phyloP scores from a whole-genome alignment of 2,888 invertebrate genomes.

The Ennomos erosarius region DNA sequence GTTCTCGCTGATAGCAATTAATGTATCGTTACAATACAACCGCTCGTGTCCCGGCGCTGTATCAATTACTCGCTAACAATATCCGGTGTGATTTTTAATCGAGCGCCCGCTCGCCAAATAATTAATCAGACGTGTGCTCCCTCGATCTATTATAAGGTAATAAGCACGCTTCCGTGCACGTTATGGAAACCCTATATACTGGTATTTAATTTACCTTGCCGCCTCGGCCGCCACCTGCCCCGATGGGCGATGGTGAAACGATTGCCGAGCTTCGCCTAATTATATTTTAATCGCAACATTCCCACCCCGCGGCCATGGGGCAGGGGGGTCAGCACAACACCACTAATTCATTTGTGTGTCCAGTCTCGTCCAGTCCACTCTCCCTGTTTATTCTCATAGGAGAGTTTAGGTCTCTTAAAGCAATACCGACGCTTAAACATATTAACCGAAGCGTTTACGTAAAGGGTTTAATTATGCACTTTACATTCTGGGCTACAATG shows the following conservation, averaged over 20 bases:
- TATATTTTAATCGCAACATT: constrained; percentile 83
- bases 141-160: constrained; percentile 76
- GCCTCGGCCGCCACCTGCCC: constrained; percentile 73
- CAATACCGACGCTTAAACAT: constrained; percentile 81
- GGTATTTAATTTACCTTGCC: constrained; percentile 82
- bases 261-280: constrained; percentile 80
- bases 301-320: constrained; percentile 51
- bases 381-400: constrained; percentile 82
- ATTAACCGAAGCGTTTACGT: constrained; percentile 81
- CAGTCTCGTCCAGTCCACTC: constrained; percentile 67
- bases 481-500: constrained; percentile 75
- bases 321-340: constrained; percentile 46
- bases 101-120: constrained; percentile 54
- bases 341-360: constrained; percentile 81
- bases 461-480: constrained; percentile 81
- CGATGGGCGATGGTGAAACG: constrained; percentile 83
- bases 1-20: constrained; percentile 71
- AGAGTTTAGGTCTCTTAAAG: constrained; percentile 82
- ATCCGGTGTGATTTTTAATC: constrained; percentile 48
- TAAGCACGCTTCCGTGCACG: constrained; percentile 72
- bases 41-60: constrained; percentile 43
- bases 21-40: constrained; percentile 72
- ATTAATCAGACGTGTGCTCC: constrained; percentile 72
- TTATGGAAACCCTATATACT: constrained; percentile 81
- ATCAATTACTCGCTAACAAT: constrained; percentile 55